Percentiles rank a stretch among this genome's conserved stretches.
phyloP scores from a whole-genome alignment of 2,797 vertebrate species.

The Lagocephalus sceleratus region DNA sequence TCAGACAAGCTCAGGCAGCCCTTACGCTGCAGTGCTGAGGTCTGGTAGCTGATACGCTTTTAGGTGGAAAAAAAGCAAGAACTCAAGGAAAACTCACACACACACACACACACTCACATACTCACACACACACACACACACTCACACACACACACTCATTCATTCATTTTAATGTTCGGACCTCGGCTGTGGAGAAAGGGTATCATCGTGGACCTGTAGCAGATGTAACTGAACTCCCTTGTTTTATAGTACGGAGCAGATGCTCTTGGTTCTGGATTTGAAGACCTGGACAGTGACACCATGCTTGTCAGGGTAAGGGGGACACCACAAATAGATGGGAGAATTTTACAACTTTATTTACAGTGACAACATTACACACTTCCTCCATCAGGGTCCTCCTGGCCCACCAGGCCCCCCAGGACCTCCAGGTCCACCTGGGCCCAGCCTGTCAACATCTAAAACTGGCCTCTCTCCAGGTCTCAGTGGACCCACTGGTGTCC shows the following conservation, averaged over 20 bases:
- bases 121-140: no score
- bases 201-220: no score
- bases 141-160: no score
- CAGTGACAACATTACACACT: not conserved
- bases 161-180: no score
- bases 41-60: no score
- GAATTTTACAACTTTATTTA: not conserved
- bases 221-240: no score
- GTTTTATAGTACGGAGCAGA: conserved; percentile 73
- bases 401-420: conserved; percentile 87
- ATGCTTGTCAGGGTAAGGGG: conserved; percentile 68
- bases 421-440: conserved; percentile 74
- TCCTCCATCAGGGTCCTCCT: conserved; percentile 76
- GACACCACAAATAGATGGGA: not conserved
- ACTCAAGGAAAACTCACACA: no score
- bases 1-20: no score
- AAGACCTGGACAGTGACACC: conserved; percentile 70
- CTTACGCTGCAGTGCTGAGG: no score
- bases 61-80: no score
- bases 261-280: conserved; percentile 81
- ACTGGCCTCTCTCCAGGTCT: conserved; percentile 33
- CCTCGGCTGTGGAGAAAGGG: no score
- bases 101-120: no score
- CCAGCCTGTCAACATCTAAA: conserved; percentile 63
- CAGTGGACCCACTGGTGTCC: conserved; percentile 70